Conservation (phyloP, 2,797 vertebrate species). For the Muscicapa comitata region DNA sequence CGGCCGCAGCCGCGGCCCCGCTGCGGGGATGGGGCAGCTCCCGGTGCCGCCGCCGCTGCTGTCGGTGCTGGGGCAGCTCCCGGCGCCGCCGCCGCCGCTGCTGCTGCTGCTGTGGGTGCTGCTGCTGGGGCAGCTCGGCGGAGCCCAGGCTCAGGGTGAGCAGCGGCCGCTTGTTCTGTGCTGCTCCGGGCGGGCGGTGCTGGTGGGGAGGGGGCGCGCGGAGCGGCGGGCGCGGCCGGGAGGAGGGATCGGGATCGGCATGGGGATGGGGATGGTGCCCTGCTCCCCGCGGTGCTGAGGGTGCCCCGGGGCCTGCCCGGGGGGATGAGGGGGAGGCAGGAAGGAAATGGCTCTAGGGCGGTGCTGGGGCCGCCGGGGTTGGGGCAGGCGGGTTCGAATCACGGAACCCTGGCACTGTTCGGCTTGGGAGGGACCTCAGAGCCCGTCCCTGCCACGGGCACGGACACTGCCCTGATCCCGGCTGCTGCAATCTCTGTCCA, state of each 20-base stretch:
- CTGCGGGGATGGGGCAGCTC: too few species aligned
- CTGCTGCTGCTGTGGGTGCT: background rate
- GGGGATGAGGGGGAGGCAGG: background rate
- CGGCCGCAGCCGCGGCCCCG: too few species aligned
- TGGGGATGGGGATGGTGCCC: background rate
- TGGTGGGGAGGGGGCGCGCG: background rate
- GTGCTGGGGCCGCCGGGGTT: background rate
- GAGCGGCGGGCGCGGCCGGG: background rate
- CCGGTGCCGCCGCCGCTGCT: too few species aligned
- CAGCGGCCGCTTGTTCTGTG: background rate
- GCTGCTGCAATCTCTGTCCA: accelerated
- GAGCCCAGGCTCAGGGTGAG: background rate
- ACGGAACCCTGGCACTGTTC: accelerated
- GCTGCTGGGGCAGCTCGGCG: background rate
- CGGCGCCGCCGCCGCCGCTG: too few species aligned
- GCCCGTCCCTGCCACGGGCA: accelerated
- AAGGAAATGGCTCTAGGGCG: background rate
- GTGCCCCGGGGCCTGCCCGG: background rate
- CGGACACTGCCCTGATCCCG: background rate
- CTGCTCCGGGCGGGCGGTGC: background rate
- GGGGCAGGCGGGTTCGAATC: background rate
- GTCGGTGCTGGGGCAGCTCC: too few species aligned
- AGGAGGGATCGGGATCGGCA: background rate
- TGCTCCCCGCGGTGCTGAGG: background rate
- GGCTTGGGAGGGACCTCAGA: accelerated